These are phyloP conservation scores for Sycophila sp. DNA, from an alignment of 1,140 invertebrate species.

Conservation along the genomic window DNA sequence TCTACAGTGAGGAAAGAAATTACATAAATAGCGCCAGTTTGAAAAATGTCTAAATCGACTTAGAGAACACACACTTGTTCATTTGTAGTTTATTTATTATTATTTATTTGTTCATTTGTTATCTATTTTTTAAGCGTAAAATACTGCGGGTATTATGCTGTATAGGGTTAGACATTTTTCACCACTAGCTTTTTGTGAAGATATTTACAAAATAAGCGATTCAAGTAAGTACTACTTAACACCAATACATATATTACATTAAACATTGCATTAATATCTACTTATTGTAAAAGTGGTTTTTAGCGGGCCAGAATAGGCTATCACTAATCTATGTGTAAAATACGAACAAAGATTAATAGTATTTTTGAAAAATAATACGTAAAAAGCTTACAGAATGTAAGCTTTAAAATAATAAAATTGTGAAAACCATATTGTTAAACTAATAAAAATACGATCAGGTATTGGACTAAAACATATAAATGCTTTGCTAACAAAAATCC, in stretches of 20 bases:
- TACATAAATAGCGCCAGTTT: neutral
- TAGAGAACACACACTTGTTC: neutral
- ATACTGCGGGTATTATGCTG: too few species aligned
- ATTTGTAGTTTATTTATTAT: neutral
- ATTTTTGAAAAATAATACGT: too few species aligned
- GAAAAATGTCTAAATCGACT: constrained; percentile 15
- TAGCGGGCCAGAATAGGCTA: too few species aligned
- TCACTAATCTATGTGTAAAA: too few species aligned
- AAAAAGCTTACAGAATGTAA: too few species aligned
- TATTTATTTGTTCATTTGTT: too few species aligned
- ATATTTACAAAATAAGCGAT: constrained; percentile 9
- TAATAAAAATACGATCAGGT: neutral
- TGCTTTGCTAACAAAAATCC: neutral
- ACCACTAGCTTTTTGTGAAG: neutral
- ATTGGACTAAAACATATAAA: neutral
- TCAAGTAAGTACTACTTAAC: constrained; percentile 15
- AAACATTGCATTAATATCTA: too few species aligned
- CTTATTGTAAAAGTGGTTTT: too few species aligned
- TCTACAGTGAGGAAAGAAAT: neutral
- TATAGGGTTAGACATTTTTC: constrained; percentile 20
- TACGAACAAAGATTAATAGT: too few species aligned
- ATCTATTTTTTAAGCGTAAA: too few species aligned
- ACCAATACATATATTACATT: constrained; percentile 6
- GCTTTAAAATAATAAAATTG: too few species aligned
- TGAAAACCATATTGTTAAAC: neutral